These are phyloP conservation scores for Lerema accius DNA, from an alignment of 1,140 invertebrate genomes.

Conservation along the genomic window DNA sequence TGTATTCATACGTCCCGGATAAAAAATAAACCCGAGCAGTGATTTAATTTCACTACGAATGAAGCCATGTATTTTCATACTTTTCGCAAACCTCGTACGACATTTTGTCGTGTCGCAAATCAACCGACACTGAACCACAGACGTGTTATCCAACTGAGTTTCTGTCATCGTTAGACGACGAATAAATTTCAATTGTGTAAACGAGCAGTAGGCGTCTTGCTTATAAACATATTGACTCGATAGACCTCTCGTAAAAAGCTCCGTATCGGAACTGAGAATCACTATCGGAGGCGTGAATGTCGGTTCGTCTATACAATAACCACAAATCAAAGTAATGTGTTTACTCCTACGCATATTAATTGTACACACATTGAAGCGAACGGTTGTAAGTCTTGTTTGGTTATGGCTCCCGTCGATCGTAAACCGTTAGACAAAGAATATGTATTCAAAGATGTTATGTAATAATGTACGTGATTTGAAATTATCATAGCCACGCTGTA, in stretches of 20 bases:
- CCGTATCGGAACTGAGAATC: slow-evolving; percentile 23
- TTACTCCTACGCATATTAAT: slow-evolving; percentile 35
- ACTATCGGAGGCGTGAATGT: slow-evolving; percentile 30
- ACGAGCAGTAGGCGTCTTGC: slow-evolving; percentile 27
- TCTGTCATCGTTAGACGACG: slow-evolving; percentile 21
- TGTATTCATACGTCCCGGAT: no score
- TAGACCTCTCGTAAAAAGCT: slow-evolving; percentile 23
- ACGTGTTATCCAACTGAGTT: slow-evolving; percentile 2
- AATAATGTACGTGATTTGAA: background rate
- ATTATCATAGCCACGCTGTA: background rate
- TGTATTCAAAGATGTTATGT: background rate
- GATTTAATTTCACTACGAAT: no score
- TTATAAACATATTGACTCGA: slow-evolving; percentile 31
- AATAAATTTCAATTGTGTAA: slow-evolving; percentile 35
- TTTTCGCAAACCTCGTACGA: no score
- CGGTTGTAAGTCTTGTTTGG: slow-evolving; percentile 27
- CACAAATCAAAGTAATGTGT: slow-evolving; percentile 34
- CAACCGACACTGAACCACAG: background rate
- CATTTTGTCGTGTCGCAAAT: no score
- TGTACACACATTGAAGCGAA: slow-evolving; percentile 29
- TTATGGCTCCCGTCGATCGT: slow-evolving; percentile 12
- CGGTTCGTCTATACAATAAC: slow-evolving; percentile 30
- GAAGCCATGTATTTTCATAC: no score
- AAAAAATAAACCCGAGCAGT: no score
- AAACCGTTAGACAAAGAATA: slow-evolving; percentile 26